Conservation (phyloP, 2,113 vertebrate species). For the Alligator sinensis region DNA sequence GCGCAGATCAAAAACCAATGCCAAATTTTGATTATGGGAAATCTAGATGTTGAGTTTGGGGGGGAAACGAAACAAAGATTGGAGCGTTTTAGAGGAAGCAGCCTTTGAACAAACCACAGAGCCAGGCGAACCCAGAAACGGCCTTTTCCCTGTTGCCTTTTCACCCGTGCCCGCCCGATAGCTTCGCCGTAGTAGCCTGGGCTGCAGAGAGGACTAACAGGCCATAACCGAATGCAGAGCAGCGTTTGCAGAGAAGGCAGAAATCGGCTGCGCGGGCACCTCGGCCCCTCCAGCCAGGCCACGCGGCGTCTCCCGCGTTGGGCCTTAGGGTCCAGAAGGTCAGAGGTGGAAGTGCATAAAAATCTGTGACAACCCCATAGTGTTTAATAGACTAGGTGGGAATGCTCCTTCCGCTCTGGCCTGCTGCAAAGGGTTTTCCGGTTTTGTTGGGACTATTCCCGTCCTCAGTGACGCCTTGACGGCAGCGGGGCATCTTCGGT, state of each 20-base stretch:
- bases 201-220: constrained; percentile 60
- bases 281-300: constrained; percentile 18
- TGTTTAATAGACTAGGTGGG: background rate
- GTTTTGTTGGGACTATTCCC: too few species aligned
- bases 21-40: background rate
- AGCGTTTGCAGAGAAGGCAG: constrained; percentile 48
- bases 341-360: background rate
- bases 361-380: background rate
- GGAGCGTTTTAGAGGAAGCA: background rate
- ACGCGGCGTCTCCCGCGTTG: constrained; percentile 11
- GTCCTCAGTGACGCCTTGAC: too few species aligned
- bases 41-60: too few species aligned
- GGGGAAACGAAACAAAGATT: background rate
- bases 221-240: constrained; percentile 45
- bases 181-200: constrained; percentile 62
- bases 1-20: background rate
- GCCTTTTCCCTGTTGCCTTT: constrained; percentile 43
- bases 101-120: background rate
- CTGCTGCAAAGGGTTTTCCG: background rate
- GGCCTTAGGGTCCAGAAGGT: background rate
- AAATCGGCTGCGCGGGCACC: constrained; percentile 33
- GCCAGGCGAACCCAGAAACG: background rate
- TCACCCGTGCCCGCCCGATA: constrained; percentile 75
- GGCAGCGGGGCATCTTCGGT: too few species aligned
- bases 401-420: background rate